These are phyloP conservation scores for Coluber constrictor DNA, from an alignment of 2,797 vertebrate species.

Conservation along the genomic window DNA sequence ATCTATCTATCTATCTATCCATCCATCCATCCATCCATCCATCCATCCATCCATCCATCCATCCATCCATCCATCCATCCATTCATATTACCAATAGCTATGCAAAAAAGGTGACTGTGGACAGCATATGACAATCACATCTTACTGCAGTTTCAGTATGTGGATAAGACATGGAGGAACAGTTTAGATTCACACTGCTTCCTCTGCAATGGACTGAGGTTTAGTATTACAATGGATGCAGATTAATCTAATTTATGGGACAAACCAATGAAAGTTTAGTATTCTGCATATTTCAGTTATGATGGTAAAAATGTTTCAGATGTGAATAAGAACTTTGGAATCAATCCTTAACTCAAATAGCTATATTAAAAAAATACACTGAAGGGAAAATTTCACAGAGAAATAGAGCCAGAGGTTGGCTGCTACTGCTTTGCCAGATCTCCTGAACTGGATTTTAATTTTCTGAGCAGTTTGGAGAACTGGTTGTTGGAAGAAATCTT, in stretches of 20 bases:
- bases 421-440: too few species aligned
- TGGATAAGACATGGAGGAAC: not conserved
- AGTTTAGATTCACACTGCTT: not conserved
- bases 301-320: not conserved
- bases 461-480: too few species aligned
- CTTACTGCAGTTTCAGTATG: not conserved
- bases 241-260: not conserved
- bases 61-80: too few species aligned
- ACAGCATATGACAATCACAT: not conserved
- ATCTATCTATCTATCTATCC: too few species aligned
- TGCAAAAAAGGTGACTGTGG: not conserved
- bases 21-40: too few species aligned
- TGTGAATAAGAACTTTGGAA: not conserved
- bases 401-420: not conserved
- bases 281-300: not conserved
- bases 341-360: not conserved
- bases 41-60: too few species aligned
- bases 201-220: not conserved
- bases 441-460: too few species aligned
- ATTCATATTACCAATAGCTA: not conserved
- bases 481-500: too few species aligned
- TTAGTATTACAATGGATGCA: not conserved
- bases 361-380: not conserved
- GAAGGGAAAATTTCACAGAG: not conserved
- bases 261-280: not conserved